Base-by-base conservation (phyloP, 1,140 invertebrate genomes). In the Pararge aegeria region DNA sequence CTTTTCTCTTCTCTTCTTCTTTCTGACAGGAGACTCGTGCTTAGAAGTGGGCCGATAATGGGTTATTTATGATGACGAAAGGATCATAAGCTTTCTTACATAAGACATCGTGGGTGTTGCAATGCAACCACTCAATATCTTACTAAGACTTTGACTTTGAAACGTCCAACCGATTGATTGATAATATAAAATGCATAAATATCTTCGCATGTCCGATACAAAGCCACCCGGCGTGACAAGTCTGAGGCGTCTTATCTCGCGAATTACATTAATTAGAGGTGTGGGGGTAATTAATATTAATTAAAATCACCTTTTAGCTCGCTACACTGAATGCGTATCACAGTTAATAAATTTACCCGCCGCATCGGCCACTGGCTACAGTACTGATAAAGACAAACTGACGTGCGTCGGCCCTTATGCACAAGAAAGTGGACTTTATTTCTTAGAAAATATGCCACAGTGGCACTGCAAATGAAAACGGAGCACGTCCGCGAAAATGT, bases 241-340 rank as follows among this genome's bases (percentile, higher is more conserved):
- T 64, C 63, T 60, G 67, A 68, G 44, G 57, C 66, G 60, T 57
- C 64, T 73, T 88, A 89, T 87, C 85, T 85, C 70, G 77, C 75
- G 78, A 80, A 84, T 85, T 89, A 87, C 83, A 83, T 79, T 87
- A 87, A 87, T 89, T 85, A 87, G 78, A 89, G 83, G 83, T 85
- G 83, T 85, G 82, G 77, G 70, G 63, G 82, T 89, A 85, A 87
- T 89, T 85, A 87, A 87, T 89, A 87, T 89, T 89, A 85, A 87
- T 87, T 89, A 85, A 82, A 83, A 83, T 85, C 85, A 84, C 78
- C 82, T 86, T 83, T 88, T 85, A 88, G 78, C 70, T 78, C 70
- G 78, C 79, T 77, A 81, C 83, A 84, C 74, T 82, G 80, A 85
- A 81, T 78, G 79, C 83, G 82, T 89, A 89, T 89, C 86, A 83